Percentiles rank a stretch among this genome's conserved stretches.
These are phyloP conservation scores for Rhyzopertha dominica DNA, from an alignment of 1,140 invertebrate species.

Conservation along the genomic window DNA sequence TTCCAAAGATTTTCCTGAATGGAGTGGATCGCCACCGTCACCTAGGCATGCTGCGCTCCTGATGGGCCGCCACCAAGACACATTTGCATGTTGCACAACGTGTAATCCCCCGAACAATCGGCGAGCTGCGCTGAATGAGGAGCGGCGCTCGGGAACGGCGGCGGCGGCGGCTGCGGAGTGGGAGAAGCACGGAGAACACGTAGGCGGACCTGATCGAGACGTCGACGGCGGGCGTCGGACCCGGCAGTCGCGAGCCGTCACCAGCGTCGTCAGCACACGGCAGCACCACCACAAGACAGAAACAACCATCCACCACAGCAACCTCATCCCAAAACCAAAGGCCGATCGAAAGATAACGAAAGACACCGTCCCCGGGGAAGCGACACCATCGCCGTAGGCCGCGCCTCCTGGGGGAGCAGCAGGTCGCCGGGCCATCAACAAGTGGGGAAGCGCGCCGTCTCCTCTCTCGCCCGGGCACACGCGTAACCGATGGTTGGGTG, in stretches of 20 bases:
- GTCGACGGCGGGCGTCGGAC: slow-evolving; percentile 30
- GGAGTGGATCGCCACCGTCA: too few relatives aligned
- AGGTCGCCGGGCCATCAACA: neutral
- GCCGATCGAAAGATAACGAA: neutral
- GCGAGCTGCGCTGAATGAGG: slow-evolving; percentile 23
- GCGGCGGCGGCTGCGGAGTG: slow-evolving; percentile 26
- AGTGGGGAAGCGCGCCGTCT: neutral
- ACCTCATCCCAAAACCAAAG: neutral
- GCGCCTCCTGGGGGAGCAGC: slow-evolving; percentile 7
- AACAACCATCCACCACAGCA: neutral
- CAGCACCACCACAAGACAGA: too few relatives aligned
- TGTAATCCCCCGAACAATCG: slow-evolving; percentile 14
- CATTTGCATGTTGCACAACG: slow-evolving; percentile 15
- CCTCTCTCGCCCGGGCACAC: slow-evolving; percentile 17
- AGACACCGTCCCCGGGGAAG: slow-evolving; percentile 4
- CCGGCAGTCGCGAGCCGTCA: slow-evolving; percentile 38
- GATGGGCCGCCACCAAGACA: neutral
- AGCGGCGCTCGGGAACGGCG: slow-evolving; percentile 22
- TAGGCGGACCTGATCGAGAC: slow-evolving; percentile 37
- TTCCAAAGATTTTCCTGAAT: too few relatives aligned
- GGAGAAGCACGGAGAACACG: slow-evolving; percentile 25
- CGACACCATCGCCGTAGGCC: slow-evolving; percentile 25
- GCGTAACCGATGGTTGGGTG: slow-evolving; percentile 25
- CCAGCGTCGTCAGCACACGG: slow-evolving; percentile 25
- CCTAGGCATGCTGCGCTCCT: neutral